Percentiles rank a stretch among this genome's conserved stretches.
Conservation (phyloP, 2,113 vertebrate genomes). For the Guaruba guarouba region DNA sequence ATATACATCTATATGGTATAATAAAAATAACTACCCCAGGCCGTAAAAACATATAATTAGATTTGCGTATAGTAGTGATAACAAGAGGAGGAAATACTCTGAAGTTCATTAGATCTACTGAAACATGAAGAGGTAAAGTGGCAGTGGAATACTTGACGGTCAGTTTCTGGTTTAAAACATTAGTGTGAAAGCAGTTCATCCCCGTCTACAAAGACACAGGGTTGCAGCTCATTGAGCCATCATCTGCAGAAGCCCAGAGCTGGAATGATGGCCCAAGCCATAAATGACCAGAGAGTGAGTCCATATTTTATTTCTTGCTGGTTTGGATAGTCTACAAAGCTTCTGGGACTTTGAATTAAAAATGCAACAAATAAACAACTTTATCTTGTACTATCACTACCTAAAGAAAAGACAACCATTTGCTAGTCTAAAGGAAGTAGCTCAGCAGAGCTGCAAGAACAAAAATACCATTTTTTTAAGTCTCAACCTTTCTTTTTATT, state of each 20-base stretch:
- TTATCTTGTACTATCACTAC: background rate
- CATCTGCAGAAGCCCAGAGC: background rate
- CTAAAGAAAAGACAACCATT: background rate
- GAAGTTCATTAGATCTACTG: background rate
- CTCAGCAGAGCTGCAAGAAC: background rate
- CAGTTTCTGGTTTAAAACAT: background rate
- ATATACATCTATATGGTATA: too few relatives aligned
- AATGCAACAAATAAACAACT: background rate
- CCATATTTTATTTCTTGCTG: background rate
- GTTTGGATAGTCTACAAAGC: background rate
- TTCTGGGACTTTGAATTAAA: background rate
- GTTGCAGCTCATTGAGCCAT: background rate
- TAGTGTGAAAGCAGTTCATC: background rate
- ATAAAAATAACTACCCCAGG: background rate
- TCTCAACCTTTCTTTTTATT: background rate
- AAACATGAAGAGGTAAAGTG: background rate
- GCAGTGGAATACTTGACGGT: background rate
- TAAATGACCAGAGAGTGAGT: accelerated
- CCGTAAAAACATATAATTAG: background rate
- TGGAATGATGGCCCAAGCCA: background rate
- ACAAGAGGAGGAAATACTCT: background rate
- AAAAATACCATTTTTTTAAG: background rate
- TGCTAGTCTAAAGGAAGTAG: background rate
- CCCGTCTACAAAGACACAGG: background rate
- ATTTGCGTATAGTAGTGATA: background rate